Percentiles rank a stretch among this genome's conserved stretches.
phyloP scores from a whole-genome alignment of 1,140 invertebrate genomes.

The Pseudoatta argentina region DNA sequence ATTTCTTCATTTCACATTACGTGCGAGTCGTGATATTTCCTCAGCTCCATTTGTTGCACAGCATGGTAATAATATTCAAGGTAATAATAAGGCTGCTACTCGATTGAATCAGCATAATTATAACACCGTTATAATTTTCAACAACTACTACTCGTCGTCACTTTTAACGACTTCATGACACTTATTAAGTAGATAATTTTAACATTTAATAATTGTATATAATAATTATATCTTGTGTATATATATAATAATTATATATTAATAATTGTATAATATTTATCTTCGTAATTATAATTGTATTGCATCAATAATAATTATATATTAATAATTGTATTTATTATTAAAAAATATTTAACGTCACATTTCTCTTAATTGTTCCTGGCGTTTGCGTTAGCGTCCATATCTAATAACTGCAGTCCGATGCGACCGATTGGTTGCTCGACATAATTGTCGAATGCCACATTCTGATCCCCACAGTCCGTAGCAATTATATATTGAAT shows the following conservation, averaged over 20 bases:
- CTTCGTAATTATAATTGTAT: too few relatives aligned
- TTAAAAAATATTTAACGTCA: background rate
- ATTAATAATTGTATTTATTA: background rate
- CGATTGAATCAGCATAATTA: background rate
- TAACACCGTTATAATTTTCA: background rate
- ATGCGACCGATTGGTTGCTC: slow-evolving; percentile 4
- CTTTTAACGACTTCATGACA: background rate
- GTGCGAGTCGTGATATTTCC: background rate
- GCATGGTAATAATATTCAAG: background rate
- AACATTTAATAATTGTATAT: background rate
- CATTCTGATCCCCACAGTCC: background rate
- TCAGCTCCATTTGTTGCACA: background rate
- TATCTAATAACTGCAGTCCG: too few relatives aligned
- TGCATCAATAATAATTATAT: too few relatives aligned
- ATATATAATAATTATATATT: too few relatives aligned
- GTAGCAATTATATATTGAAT: slow-evolving; percentile 48
- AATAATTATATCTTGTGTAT: too few relatives aligned
- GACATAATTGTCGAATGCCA: slow-evolving; percentile 37
- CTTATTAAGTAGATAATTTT: background rate
- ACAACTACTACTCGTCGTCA: background rate
- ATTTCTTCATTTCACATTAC: slow-evolving; percentile 50
- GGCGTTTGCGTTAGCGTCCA: background rate
- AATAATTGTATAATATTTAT: too few relatives aligned
- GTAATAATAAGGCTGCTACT: background rate
- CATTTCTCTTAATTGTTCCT: background rate